Base-by-base conservation (phyloP, 37 sponge, comb jelly and placozoan species). In the Halisarca cf. caerulea region DNA sequence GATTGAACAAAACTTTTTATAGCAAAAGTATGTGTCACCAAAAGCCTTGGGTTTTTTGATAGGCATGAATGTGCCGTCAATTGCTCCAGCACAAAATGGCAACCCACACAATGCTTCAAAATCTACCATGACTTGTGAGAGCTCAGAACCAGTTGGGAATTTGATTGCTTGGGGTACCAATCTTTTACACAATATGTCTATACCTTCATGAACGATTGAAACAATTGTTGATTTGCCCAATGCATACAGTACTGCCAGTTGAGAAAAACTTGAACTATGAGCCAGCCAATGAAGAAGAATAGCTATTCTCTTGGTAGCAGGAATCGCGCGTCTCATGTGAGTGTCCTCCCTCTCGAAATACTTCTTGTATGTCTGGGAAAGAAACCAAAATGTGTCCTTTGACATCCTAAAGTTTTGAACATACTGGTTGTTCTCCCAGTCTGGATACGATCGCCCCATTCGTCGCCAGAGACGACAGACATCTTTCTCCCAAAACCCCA, bases 361-460 rank as follows among this genome's bases (percentile, higher is more conserved):
- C 58, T 30, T 68, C 28, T 57, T 75, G 51, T 30, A 84, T 7
- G 45, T 47, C 8, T 71, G 57, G 28, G 35, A 73, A 9, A 84
- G 25, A n/a, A 28, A 57, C 73, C 84, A 68, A 36, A 84, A 84
- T 0, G 75, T 53, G 17, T 35, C 69, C 37, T 71, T 70, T 17
- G 51, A 17, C 84, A 84, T 70, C 37, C 84, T 41, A 53, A 53
- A 84, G 35, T 84, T 43, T 51, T 70, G 70, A 20, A 55, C 24
- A 28, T 84, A 84, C 3, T 77, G 47, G 0, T 55, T 84, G 32
- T 84, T 37, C 40, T 84, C 84, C 51, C 58, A 84, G 17, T 84
- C 84, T 15, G 73, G 84, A 71, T 53, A 84, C 7, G 15, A 5
- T 57, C 51, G n/a, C 59, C 59, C 80, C 58, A 80, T 54, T 47